phyloP scores from a whole-genome alignment of 2,888 invertebrate genomes.

The Scelioninae gen. 2 region DNA sequence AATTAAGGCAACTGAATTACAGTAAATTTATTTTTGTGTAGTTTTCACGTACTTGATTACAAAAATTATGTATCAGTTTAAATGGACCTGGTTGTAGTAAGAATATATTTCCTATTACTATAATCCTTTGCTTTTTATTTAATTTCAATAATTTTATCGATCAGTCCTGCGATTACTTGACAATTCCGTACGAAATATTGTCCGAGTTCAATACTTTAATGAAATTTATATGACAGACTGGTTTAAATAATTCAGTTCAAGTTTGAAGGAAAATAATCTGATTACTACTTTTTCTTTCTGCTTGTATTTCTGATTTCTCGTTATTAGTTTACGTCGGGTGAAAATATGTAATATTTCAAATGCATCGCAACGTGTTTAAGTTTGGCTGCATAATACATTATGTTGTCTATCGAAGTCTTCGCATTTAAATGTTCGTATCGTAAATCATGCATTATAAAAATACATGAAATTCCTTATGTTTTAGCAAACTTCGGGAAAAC shows the following conservation, averaged over 20 bases:
- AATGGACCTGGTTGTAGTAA: no score
- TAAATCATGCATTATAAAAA: constrained; percentile 42
- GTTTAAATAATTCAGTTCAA: constrained; percentile 29
- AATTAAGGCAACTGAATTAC: no score
- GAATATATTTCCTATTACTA: no score
- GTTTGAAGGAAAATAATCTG: constrained; percentile 20
- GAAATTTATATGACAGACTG: constrained; percentile 14
- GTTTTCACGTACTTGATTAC: no score
- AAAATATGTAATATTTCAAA: constrained; percentile 48
- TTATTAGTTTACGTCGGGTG: constrained; percentile 48
- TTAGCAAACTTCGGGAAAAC: constrained; percentile 21
- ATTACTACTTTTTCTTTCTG: constrained; percentile 33
- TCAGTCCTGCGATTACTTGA: background rate
- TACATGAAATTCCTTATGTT: constrained; percentile 7
- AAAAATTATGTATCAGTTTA: no score
- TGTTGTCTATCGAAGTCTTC: constrained; percentile 37
- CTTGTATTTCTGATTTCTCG: constrained; percentile 24
- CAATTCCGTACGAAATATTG: constrained; percentile 14
- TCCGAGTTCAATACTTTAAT: constrained; percentile 1
- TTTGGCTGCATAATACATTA: constrained; percentile 42
- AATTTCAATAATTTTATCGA: background rate
- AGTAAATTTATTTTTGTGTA: no score
- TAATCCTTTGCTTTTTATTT: no score
- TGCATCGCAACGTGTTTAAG: constrained; percentile 31
- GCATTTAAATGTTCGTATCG: constrained; percentile 34